These are phyloP conservation scores for Neodon shergylaensis DNA, from an alignment of 2,113 vertebrate genomes.

Conservation along the genomic window DNA sequence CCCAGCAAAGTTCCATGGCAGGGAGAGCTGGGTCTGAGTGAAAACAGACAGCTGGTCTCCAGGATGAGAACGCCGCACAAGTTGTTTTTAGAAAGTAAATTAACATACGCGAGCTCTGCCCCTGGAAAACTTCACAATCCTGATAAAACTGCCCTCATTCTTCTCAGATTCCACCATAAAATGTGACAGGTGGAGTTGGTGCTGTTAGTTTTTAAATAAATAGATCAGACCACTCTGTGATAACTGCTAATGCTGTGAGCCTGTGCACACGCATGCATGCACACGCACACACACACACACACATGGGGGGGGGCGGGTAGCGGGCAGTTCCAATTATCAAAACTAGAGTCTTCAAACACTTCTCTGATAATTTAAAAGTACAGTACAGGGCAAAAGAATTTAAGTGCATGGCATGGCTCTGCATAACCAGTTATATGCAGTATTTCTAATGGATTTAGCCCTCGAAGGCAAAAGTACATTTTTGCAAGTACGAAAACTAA, in stretches of 20 bases:
- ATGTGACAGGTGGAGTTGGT: background rate
- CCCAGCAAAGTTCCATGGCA: background rate
- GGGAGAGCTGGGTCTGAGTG: background rate
- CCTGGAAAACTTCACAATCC: background rate
- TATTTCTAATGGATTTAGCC: background rate
- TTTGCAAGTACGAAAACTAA: slow-evolving; percentile 25
- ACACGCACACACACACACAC: background rate
- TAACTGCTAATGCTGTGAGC: background rate
- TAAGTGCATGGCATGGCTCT: background rate
- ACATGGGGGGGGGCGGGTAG: fast-evolving
- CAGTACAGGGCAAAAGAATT: background rate
- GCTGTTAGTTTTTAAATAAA: slow-evolving; percentile 36
- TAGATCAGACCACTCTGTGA: background rate
- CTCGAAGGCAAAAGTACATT: slow-evolving; percentile 5
- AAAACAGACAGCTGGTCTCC: slow-evolving; percentile 25
- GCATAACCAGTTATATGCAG: background rate
- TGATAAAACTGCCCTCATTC: slow-evolving; percentile 20
- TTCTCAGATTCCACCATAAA: background rate
- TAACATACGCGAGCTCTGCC: background rate
- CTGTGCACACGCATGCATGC: no score
- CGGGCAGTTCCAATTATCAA: no score
- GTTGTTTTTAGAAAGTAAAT: slow-evolving; percentile 42
- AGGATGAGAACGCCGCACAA: background rate
- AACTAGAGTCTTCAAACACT: slow-evolving; percentile 25
- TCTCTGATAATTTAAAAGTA: slow-evolving; percentile 18